A percentile compares a stretch with the other conserved stretches of the same genome.
phyloP scores from a whole-genome alignment of 1,140 invertebrate genomes.

The Pectinophora gossypiella region DNA sequence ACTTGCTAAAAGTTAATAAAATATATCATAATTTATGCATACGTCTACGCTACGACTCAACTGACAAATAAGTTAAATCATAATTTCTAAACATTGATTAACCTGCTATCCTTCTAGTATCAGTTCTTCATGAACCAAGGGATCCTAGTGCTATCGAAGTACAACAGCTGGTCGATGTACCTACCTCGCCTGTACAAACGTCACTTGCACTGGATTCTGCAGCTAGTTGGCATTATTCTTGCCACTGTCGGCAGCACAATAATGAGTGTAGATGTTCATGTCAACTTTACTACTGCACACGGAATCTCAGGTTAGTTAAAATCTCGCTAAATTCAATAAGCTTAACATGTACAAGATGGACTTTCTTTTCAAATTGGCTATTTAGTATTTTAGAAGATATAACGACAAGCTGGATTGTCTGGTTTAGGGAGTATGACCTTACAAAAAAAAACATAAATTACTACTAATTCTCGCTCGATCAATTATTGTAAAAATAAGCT shows the following conservation, averaged over 20 bases:
- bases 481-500: too few species aligned
- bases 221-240: conserved; percentile 13
- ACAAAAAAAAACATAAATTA: too few species aligned
- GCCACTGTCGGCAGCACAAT: conserved; percentile 15
- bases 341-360: not conserved
- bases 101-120: conserved; percentile 28
- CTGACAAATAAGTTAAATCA: too few species aligned
- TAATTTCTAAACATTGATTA: too few species aligned
- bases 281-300: conserved; percentile 19
- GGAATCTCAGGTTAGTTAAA: conserved; percentile 17
- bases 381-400: not conserved
- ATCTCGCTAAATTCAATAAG: not conserved
- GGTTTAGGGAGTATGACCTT: too few species aligned
- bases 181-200: conserved; percentile 13
- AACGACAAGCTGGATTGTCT: too few species aligned
- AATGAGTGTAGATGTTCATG: conserved; percentile 11
- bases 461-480: too few species aligned
- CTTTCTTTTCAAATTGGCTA: not conserved
- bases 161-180: conserved; percentile 31
- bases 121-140: conserved; percentile 35
- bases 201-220: conserved; percentile 17
- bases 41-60: too few species aligned
- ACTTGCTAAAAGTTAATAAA: too few species aligned
- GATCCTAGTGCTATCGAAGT: conserved; percentile 22
- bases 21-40: too few species aligned